These are phyloP conservation scores for Endomychus coccineus DNA, from an alignment of 2,888 invertebrate species.

Conservation along the genomic window DNA sequence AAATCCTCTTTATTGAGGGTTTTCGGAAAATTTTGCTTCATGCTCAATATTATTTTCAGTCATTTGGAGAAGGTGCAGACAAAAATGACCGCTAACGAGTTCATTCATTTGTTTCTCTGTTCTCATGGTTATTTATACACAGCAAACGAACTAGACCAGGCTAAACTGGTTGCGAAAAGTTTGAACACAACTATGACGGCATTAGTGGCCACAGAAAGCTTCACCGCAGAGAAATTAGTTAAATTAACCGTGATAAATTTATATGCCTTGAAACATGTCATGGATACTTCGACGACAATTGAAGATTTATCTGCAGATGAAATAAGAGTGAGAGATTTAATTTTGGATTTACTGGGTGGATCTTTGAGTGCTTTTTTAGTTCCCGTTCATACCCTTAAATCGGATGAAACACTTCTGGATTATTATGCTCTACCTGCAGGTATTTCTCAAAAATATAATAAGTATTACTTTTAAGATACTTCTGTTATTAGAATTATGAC, in stretches of 20 bases:
- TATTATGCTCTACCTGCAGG: slow-evolving; percentile 64
- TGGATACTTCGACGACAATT: slow-evolving; percentile 40
- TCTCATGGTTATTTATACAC: slow-evolving; percentile 53
- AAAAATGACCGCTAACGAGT: slow-evolving; percentile 55
- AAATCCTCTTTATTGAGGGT: too few species aligned
- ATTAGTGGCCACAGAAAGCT: slow-evolving; percentile 70
- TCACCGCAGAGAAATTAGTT: slow-evolving; percentile 65
- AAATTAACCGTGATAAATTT: slow-evolving; percentile 72
- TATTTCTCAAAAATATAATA: too few species aligned
- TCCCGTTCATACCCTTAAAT: slow-evolving; percentile 63
- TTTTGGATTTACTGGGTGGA: slow-evolving; percentile 57
- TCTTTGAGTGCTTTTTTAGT: slow-evolving; percentile 61
- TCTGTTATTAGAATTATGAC: slow-evolving; percentile 4
- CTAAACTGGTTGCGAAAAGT: slow-evolving; percentile 54
- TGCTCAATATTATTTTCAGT: slow-evolving; percentile 33
- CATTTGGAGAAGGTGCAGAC: slow-evolving; percentile 46
- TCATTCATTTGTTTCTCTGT: slow-evolving; percentile 53
- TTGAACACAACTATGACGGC: slow-evolving; percentile 66
- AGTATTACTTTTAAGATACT: slow-evolving; percentile 9
- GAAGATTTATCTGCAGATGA: slow-evolving; percentile 52
- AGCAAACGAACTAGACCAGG: slow-evolving; percentile 51
- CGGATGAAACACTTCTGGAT: slow-evolving; percentile 53
- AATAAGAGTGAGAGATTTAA: slow-evolving; percentile 50
- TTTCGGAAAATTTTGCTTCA: too few species aligned
- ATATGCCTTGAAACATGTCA: slow-evolving; percentile 59